A percentile compares a stretch with the other conserved stretches of the same genome.
phyloP scores from a whole-genome alignment of 2,888 invertebrate genomes.

The Imbricaverruca yamaguchii region DNA sequence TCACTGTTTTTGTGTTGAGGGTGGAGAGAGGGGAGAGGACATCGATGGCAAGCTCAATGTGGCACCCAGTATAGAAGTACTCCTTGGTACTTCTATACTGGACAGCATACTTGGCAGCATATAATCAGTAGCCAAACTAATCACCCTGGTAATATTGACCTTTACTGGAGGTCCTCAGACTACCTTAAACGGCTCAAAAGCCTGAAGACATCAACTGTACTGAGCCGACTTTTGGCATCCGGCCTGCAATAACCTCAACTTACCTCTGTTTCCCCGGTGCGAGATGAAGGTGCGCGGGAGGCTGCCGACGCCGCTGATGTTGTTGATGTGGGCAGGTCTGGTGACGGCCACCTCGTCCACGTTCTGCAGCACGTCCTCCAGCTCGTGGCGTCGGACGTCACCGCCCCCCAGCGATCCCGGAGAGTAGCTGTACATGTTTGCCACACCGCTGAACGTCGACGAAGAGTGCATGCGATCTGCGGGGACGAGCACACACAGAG shows the following conservation, averaged over 20 bases:
- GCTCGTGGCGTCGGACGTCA: background rate
- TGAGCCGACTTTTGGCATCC: too few species aligned
- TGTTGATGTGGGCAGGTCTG: background rate
- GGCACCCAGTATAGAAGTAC: too few species aligned
- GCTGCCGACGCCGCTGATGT: background rate
- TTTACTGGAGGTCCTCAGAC: too few species aligned
- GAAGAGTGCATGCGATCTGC: slow-evolving; percentile 39
- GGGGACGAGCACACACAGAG: slow-evolving; percentile 6
- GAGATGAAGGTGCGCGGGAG: background rate
- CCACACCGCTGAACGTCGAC: slow-evolving; percentile 36
- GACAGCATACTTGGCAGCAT: too few species aligned
- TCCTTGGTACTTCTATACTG: too few species aligned
- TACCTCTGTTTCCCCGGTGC: background rate
- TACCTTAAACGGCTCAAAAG: too few species aligned
- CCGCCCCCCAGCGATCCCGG: background rate
- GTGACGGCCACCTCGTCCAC: slow-evolving; percentile 8
- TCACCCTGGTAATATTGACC: too few species aligned
- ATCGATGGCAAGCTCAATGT: too few species aligned
- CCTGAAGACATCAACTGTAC: too few species aligned
- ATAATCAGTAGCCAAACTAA: too few species aligned
- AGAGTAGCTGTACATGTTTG: slow-evolving; percentile 27
- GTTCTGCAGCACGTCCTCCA: slow-evolving; percentile 13
- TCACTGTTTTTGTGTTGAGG: too few species aligned
- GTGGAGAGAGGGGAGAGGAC: too few species aligned
- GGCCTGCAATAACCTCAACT: background rate